Evolutionary conservation across 2,797 vertebrate genomes (phyloP).

Genomic region (Trachops cirrhosus): DNA sequence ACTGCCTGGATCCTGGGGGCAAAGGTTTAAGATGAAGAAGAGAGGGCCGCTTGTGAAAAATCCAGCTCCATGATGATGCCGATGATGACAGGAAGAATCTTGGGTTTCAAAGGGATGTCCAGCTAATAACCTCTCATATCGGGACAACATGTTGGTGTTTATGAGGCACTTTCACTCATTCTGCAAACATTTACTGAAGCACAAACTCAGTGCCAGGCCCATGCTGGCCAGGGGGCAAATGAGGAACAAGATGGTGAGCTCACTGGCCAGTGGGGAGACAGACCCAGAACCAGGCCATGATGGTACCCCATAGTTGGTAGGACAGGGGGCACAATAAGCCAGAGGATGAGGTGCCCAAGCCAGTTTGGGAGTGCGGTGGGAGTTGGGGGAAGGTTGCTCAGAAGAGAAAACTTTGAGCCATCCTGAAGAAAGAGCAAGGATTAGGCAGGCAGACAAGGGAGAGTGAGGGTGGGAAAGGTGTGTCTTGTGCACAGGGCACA

Average conservation of each 20-base stretch:
- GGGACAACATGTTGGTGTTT: not conserved
- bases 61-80: not conserved
- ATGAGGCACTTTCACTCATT: conserved; percentile 40
- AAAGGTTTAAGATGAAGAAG: not conserved
- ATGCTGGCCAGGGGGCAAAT: not conserved
- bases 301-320: not conserved
- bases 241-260: not conserved
- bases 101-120: conserved; percentile 22
- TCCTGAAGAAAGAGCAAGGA: not conserved
- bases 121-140: not conserved
- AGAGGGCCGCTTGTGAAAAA: not conserved
- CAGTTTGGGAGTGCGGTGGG: not conserved
- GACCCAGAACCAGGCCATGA: not conserved
- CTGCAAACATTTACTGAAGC: conserved; percentile 25
- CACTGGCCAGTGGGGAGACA: not conserved
- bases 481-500: not conserved
- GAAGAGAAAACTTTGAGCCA: not conserved
- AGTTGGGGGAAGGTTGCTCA: not conserved
- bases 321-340: not conserved
- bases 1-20: not conserved
- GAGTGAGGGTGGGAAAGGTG: not conserved
- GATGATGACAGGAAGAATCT: not conserved
- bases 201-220: not conserved
- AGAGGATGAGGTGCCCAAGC: not conserved
- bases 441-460: not conserved